Evolutionary conservation across 2,113 vertebrate species (phyloP), one percentile per base, ranked within the genome.

Genomic region (Heteronetta atricapilla): DNA sequence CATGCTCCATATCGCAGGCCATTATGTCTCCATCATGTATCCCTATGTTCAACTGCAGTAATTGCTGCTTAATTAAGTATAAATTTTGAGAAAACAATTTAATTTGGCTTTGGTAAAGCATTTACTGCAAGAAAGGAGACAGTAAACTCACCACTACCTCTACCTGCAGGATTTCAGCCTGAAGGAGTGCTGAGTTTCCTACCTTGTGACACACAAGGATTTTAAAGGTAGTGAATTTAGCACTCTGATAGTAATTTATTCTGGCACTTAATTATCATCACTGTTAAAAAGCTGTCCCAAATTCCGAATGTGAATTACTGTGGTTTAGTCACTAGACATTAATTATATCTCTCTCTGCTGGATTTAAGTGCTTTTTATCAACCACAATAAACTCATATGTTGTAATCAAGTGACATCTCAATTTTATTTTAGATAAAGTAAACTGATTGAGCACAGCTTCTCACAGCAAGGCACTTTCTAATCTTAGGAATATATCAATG

Each of bases 321-420:
- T 84, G 73, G 33, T n/a, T 95, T 53, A 76, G 60, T 13, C 84
- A 84, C 8, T 44, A 89, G 48, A 53, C 26, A 44, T 72, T 75
- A 88, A 82, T 74, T 74, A 56, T 0, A 2, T 17, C 33, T 59
- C 64, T 89, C 86, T 56, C 62, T 72, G 31, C 34, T 84, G 77
- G 53, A 75, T 88, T 81, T 86, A 78, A 81, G 36, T 55, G 31
- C 1, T 90, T 93, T 74, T 91, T 82, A 56, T 85, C 88, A 92
- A 36, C 31, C 2, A 5, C n/a, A 70, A 5, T 59, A 63, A 55
- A 63, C 33, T 72, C 25, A 36, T 52, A 64, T 17, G 11, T 72
- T 52, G 40, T 78, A 81, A 86, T 64, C 36, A 86, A 93, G 28
- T 60, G 82, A 80, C 26, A 80, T 86, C 55, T 31, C 46, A 56